Base-by-base conservation (phyloP, 1,140 invertebrate genomes). In the Macrosteles quadrilineatus region DNA sequence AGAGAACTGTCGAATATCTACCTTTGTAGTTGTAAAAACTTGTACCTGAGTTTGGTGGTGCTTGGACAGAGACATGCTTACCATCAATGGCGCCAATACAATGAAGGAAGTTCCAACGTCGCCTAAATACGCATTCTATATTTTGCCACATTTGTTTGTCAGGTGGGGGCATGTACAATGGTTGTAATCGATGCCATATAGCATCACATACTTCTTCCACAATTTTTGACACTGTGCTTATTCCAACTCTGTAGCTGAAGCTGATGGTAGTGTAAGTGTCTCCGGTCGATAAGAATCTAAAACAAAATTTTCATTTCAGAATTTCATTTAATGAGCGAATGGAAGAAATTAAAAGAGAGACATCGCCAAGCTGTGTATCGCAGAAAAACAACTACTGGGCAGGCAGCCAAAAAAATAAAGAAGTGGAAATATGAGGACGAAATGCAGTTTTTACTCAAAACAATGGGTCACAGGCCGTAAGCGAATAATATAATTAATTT, bases 1-100 rank as follows among this genome's bases (percentile, higher is more conserved):
- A 73, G 14, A 85, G 71, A 31, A 85, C 81, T 31, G 82, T 78
- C 25, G 78, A 82, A 74, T 80, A 83, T 71, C 70, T 77, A 2
- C 75, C 62, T 71, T 84, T 85, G 64, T 83, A 83, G 74, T 83
- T 83, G 59, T 75, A 82, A 74, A 75, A 83, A 14, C 76, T 36
- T 2, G 76, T 76, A 23, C 81, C 80, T 43, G 73, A 75, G 29
- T 76, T 78, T n/a, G 31, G 11, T 80, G 85, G 70, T 0, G 45
- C 55, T 45, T 76, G 70, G 47, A 81, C 79, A 2, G 71, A 21
- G 12, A 82, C 66, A 62, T 83, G 80, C 43, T 81, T 82, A 1
- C 81, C 80, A 71, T 82, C 80, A 1, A 83, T 69, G 6, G 78
- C 76, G 0, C 78, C 77, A 31, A 81, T 53, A 45, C 75, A 77